A percentile compares a stretch with the other conserved stretches of the same genome.
Evolutionary conservation across 2,888 invertebrate genomes (phyloP).

Genomic region (Pecten maximus): DNA sequence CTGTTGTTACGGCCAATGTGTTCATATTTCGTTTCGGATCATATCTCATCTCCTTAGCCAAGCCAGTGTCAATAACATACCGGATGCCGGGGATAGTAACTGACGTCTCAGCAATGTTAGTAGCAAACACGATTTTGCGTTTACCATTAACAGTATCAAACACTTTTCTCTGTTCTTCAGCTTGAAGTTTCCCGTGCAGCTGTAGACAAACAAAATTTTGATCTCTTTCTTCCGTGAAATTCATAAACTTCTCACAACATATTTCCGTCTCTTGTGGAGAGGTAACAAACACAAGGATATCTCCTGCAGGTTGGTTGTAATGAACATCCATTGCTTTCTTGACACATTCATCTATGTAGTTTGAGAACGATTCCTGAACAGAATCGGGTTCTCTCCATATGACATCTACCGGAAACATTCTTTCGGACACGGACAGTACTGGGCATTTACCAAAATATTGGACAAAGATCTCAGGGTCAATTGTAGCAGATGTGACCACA

Average conservation of each 20-base stretch:
- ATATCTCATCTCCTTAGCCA: slow-evolving; percentile 78
- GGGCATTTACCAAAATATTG: slow-evolving; percentile 72
- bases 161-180: slow-evolving; percentile 76
- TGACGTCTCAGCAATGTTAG: slow-evolving; percentile 82
- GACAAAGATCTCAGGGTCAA: slow-evolving; percentile 76
- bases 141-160: slow-evolving; percentile 65
- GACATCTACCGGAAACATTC: slow-evolving; percentile 79
- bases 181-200: slow-evolving; percentile 74
- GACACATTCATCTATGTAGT: slow-evolving; percentile 68
- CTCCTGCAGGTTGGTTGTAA: slow-evolving; percentile 67
- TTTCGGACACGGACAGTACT: slow-evolving; percentile 77
- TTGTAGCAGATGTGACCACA: slow-evolving; percentile 81
- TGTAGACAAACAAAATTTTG: slow-evolving; percentile 62
- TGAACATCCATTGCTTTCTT: slow-evolving; percentile 72
- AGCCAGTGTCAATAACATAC: slow-evolving; percentile 81
- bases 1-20: slow-evolving; percentile 65
- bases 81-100: slow-evolving; percentile 81
- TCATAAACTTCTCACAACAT: slow-evolving; percentile 64
- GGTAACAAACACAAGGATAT: slow-evolving; percentile 81
- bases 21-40: slow-evolving; percentile 74
- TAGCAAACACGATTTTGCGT: slow-evolving; percentile 81
- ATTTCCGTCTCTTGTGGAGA: slow-evolving; percentile 75
- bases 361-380: slow-evolving; percentile 53
- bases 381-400: slow-evolving; percentile 60
- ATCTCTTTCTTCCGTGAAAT: slow-evolving; percentile 40